Conservation (phyloP, 2,797 vertebrate species). For the Acomys russatus region DNA sequence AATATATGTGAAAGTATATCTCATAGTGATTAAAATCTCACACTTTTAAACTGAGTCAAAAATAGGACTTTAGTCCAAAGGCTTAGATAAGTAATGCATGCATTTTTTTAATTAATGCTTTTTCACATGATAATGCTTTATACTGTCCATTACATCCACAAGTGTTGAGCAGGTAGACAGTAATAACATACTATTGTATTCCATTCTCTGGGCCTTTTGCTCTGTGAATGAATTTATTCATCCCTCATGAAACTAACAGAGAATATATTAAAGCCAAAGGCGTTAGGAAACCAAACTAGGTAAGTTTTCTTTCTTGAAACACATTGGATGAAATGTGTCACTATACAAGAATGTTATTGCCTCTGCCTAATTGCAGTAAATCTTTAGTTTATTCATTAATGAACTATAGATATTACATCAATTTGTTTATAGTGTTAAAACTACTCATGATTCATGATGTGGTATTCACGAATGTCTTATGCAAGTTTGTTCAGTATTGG, state of each 20-base stretch:
- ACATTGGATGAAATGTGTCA: neutral
- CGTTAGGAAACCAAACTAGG: neutral
- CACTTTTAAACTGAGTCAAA: neutral
- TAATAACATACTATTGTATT: neutral
- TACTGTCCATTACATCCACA: neutral
- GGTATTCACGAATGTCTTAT: neutral
- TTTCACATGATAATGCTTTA: neutral
- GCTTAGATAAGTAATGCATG: neutral
- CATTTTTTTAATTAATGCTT: neutral
- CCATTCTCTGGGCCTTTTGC: neutral
- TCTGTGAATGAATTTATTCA: neutral
- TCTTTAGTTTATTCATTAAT: neutral
- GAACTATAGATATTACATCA: no score
- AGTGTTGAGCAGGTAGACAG: neutral
- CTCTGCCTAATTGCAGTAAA: conserved; percentile 24
- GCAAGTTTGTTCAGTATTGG: neutral
- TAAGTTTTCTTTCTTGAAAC: neutral
- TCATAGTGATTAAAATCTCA: neutral
- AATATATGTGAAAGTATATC: neutral
- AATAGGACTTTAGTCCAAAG: neutral
- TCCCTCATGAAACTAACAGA: neutral
- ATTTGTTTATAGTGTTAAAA: no score
- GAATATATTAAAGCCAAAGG: neutral
- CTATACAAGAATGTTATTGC: neutral
- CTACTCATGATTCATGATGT: neutral